Evolutionary conservation across 2,888 invertebrate species (phyloP).

Genomic region (Apamea epomidion): DNA sequence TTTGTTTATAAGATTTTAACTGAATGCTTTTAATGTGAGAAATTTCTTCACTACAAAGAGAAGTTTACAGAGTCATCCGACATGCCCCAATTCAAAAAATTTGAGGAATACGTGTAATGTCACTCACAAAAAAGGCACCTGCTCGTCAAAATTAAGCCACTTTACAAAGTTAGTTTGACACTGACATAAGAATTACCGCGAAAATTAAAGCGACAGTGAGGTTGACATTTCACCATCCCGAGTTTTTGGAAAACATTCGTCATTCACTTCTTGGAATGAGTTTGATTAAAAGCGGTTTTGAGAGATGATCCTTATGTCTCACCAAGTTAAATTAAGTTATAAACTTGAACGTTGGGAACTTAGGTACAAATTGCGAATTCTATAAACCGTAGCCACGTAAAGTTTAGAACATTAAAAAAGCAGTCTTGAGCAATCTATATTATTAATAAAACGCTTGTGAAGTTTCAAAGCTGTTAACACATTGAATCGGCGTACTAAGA

Average conservation of each 20-base stretch:
- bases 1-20: conserved; percentile 30
- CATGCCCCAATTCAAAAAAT: conserved; percentile 2
- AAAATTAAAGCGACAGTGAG: conserved; percentile 28
- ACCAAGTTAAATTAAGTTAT: conserved; percentile 62
- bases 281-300: conserved; percentile 46
- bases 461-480: conserved; percentile 52
- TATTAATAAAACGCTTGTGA: conserved; percentile 49
- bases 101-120: neutral
- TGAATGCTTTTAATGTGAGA: conserved; percentile 29
- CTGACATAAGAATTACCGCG: conserved; percentile 29
- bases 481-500: conserved; percentile 41
- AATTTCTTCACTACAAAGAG: neutral
- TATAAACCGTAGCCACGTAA: conserved; percentile 45
- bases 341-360: conserved; percentile 53
- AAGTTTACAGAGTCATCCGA: neutral
- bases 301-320: conserved; percentile 61
- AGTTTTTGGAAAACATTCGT: conserved; percentile 41
- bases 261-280: conserved; percentile 32
- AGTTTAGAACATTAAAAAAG: conserved; percentile 51
- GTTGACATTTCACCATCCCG: conserved; percentile 43
- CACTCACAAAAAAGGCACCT: conserved; percentile 4
- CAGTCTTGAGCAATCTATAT: conserved; percentile 44
- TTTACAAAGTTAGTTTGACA: conserved; percentile 33
- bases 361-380: conserved; percentile 58
- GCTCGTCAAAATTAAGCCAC: neutral